Base-by-base conservation (phyloP, 1,140 invertebrate species). In the Lineus longissimus region DNA sequence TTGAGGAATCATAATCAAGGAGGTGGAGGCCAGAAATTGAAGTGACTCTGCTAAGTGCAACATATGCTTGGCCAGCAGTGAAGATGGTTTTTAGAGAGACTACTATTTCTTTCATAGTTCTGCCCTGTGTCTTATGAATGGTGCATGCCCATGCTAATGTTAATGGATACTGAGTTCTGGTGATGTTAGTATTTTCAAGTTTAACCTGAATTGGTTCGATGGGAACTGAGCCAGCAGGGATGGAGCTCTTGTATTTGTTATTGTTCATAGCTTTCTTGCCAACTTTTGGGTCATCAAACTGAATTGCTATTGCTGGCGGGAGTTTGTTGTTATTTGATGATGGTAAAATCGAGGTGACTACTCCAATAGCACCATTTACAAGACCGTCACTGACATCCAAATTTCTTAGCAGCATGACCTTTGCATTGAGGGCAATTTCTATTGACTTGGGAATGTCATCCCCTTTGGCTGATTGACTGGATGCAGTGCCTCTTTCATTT, bases 51-150 rank as follows among this genome's bases (percentile, higher is more conserved):
- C 64, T 62, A 6, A 57, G 29, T 15, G 64, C 64, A 40, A 66
- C 64, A 59, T 66, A 62, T 9, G 59, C 59, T 43, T 62, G 61
- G 22, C 64, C 60, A 58, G 29, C 15, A 23, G 1, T 7, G 22
- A 45, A 61, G 23, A 55, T n/a, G 31, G 56, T 58, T 27, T 61
- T n/a, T 19, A 65, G 33, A 4, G 62, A 64, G 9, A 68, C 55
- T 22, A 62, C 66, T 6, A 54, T 30, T 33, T 62, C 31, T 59
- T 61, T 31, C 2, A 59, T 11, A n/a, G 55, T 68, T 40, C 59
- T 62, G n/a, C 59, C 63, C 58, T 67, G 66, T 2, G 63, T 43
- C 36, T 67, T 68, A n/a, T 65, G 66, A 27, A 65, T 65, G 0
- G 67, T 68, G 6, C 31, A 55, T 13, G 67, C 63, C 33, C 51